These are phyloP conservation scores for Brachyhypopomus occidentalis DNA, from an alignment of 2,113 vertebrate species.

Conservation along the genomic window DNA sequence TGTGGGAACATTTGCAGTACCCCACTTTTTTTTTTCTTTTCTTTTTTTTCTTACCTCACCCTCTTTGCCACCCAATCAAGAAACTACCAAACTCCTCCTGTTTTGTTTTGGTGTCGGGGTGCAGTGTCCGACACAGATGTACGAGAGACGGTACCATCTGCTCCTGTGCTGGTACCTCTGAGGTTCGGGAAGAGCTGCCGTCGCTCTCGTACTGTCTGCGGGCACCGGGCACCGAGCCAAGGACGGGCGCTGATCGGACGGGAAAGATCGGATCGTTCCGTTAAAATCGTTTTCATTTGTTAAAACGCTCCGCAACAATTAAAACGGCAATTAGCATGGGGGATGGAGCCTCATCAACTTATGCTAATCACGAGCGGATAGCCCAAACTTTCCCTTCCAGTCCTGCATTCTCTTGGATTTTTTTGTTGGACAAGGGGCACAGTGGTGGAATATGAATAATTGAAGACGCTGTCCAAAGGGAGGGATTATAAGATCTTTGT, in stretches of 20 bases:
- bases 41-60: constrained; percentile 53
- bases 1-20: constrained; percentile 74
- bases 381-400: constrained; percentile 59
- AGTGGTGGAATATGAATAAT: constrained; percentile 79
- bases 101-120: constrained; percentile 66
- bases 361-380: constrained; percentile 59
- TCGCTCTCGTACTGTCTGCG: constrained; percentile 82
- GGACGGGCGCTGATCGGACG: constrained; percentile 84
- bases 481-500: constrained; percentile 80
- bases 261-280: constrained; percentile 79
- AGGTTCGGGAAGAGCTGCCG: constrained; percentile 75
- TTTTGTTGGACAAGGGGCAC: constrained; percentile 71
- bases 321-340: constrained; percentile 66
- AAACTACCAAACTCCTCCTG: constrained; percentile 77
- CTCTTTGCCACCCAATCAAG: constrained; percentile 76
- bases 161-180: constrained; percentile 68
- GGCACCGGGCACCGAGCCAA: constrained; percentile 89
- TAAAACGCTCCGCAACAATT: constrained; percentile 61
- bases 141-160: constrained; percentile 66
- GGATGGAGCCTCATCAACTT: constrained; percentile 63
- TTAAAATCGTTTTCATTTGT: constrained; percentile 79
- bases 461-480: constrained; percentile 79
- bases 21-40: constrained; percentile 64
- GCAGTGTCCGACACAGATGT: constrained; percentile 70
- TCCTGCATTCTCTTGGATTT: constrained; percentile 61